Evolutionary conservation across 2,797 vertebrate species (phyloP).

Genomic region (Pseudochirops cupreus): DNA sequence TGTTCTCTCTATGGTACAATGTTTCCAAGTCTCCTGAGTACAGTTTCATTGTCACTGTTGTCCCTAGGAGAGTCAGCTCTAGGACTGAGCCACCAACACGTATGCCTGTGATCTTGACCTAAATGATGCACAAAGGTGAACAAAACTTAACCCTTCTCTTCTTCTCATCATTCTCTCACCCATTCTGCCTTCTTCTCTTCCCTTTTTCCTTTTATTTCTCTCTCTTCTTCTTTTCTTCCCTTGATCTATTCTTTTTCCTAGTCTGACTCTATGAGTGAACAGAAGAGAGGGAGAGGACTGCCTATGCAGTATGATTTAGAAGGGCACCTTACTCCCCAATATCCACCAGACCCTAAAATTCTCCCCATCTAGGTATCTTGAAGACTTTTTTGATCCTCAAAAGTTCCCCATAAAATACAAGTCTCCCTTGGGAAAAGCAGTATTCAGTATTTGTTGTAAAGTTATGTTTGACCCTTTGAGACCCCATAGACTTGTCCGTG

Average conservation of each 20-base stretch:
- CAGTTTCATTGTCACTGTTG: background rate
- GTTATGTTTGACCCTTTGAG: background rate
- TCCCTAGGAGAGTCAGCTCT: background rate
- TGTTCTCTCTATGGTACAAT: background rate
- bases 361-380: background rate
- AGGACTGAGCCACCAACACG: background rate
- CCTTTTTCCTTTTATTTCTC: background rate
- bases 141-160: background rate
- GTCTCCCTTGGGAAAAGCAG: background rate
- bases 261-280: background rate
- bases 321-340: background rate
- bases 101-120: background rate
- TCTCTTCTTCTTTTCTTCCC: background rate
- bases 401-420: background rate
- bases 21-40: background rate
- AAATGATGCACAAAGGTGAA: background rate
- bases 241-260: background rate
- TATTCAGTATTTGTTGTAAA: background rate
- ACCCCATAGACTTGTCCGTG: background rate
- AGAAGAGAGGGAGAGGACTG: background rate
- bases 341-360: background rate
- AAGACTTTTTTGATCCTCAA: background rate
- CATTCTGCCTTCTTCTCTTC: background rate
- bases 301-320: background rate
- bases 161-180: background rate